Evolutionary conservation across 2,113 vertebrate species (phyloP).

Genomic region (Alexandromys fortis): DNA sequence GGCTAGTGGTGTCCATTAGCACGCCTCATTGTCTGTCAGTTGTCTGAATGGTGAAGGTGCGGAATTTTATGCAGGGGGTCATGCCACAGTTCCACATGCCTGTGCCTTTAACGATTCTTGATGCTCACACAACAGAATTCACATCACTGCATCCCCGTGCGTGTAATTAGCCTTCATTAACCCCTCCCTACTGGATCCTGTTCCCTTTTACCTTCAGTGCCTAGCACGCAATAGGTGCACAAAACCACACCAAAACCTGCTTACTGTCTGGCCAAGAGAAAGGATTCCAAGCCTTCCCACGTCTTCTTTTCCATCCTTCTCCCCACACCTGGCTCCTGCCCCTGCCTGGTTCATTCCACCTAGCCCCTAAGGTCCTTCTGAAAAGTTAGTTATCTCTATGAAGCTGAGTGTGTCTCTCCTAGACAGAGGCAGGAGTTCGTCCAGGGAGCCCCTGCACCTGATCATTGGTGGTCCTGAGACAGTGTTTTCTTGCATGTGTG

Average conservation of each 20-base stretch:
- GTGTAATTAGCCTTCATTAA: too few species aligned
- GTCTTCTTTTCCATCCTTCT: neutral
- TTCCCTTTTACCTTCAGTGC: neutral
- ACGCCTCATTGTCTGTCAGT: neutral
- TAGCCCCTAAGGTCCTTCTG: neutral
- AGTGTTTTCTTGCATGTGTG: neutral
- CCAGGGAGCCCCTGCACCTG: too few species aligned
- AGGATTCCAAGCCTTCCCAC: neutral
- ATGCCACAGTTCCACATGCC: neutral
- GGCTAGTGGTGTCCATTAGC: neutral
- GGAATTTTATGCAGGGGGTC: neutral
- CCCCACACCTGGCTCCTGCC: neutral
- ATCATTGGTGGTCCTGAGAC: neutral
- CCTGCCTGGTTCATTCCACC: neutral
- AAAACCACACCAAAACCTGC: neutral
- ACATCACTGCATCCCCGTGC: neutral
- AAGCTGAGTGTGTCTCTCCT: neutral
- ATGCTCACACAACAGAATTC: neutral
- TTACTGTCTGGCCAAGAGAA: neutral
- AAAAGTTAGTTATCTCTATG: neutral
- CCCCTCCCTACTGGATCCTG: neutral
- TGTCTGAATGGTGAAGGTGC: neutral
- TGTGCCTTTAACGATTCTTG: neutral
- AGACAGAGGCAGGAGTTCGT: neutral
- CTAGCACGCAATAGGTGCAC: neutral